Evolutionary conservation across 2,888 invertebrate genomes (phyloP).

Genomic region (Sphecodes monilicornis): DNA sequence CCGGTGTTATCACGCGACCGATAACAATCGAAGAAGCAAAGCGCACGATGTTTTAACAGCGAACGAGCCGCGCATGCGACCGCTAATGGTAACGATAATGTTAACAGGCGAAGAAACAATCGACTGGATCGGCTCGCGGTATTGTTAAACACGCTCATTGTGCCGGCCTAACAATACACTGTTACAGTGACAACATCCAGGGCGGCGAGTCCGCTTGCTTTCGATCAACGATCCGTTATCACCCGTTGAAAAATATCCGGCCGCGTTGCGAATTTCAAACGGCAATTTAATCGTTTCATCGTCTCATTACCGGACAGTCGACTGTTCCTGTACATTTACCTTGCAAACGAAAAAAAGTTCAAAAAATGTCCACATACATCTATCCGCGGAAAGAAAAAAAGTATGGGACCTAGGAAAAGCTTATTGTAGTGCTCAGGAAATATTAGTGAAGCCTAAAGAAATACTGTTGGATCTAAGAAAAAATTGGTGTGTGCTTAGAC

Average conservation of each 20-base stretch:
- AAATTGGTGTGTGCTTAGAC: too few relatives aligned
- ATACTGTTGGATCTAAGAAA: too few relatives aligned
- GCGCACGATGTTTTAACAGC: conserved; percentile 38
- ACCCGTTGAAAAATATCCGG: conserved; percentile 79
- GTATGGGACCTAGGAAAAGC: too few relatives aligned
- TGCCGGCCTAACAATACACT: conserved; percentile 79
- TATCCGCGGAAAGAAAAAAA: not conserved
- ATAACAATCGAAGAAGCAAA: conserved; percentile 42
- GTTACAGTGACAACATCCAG: conserved; percentile 76
- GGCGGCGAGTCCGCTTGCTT: conserved; percentile 66
- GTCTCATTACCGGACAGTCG: not conserved
- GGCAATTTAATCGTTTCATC: not conserved
- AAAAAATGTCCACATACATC: not conserved
- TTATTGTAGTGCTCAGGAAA: too few relatives aligned
- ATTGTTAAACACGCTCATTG: conserved; percentile 81
- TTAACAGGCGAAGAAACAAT: conserved; percentile 75
- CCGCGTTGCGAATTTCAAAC: conserved; percentile 27
- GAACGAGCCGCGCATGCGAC: conserved; percentile 47
- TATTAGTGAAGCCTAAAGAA: too few relatives aligned
- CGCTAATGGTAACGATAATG: conserved; percentile 59
- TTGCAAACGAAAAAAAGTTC: not conserved
- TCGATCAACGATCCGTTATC: conserved; percentile 76
- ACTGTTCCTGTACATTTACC: not conserved
- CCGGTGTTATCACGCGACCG: conserved; percentile 25
- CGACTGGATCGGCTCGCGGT: conserved; percentile 72